phyloP scores from a whole-genome alignment of 1,140 invertebrate genomes.

The Manduca sexta region DNA sequence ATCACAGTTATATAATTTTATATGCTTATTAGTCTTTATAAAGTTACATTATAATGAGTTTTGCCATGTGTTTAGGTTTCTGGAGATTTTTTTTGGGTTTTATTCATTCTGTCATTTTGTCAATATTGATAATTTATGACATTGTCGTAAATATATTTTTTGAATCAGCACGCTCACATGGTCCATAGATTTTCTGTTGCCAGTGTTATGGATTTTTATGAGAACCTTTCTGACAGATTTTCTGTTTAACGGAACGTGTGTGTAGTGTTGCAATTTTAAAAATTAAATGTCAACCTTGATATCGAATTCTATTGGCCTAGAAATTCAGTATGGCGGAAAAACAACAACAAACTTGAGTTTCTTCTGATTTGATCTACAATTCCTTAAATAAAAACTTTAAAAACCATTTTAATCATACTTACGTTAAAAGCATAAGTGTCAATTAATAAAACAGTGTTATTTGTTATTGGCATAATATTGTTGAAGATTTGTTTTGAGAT shows the following conservation, averaged over 20 bases:
- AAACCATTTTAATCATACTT: neutral
- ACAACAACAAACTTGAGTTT: constrained; percentile 35
- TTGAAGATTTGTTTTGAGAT: too few relatives aligned
- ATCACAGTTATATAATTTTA: constrained; percentile 50
- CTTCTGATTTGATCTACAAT: too few relatives aligned
- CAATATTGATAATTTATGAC: constrained; percentile 10
- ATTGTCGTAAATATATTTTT: constrained; percentile 23
- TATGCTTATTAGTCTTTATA: constrained; percentile 28
- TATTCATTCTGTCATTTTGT: constrained; percentile 56
- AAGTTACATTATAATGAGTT: constrained; percentile 57
- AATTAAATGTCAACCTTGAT: too few relatives aligned
- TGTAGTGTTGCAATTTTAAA: neutral
- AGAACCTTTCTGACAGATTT: neutral
- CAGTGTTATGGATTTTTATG: constrained; percentile 15
- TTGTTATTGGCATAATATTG: too few relatives aligned
- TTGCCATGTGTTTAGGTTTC: constrained; percentile 51
- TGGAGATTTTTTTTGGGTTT: constrained; percentile 38
- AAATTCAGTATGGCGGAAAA: constrained; percentile 29
- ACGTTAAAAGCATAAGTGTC: too few relatives aligned
- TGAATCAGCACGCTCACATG: constrained; percentile 23
- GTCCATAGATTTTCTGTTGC: constrained; percentile 16
- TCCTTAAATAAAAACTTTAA: too few relatives aligned
- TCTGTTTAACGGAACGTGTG: neutral
- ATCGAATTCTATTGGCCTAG: too few relatives aligned
- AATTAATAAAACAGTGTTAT: too few relatives aligned